These are phyloP conservation scores for Tinea pellionella DNA, from an alignment of 2,888 invertebrate genomes.

Conservation along the genomic window DNA sequence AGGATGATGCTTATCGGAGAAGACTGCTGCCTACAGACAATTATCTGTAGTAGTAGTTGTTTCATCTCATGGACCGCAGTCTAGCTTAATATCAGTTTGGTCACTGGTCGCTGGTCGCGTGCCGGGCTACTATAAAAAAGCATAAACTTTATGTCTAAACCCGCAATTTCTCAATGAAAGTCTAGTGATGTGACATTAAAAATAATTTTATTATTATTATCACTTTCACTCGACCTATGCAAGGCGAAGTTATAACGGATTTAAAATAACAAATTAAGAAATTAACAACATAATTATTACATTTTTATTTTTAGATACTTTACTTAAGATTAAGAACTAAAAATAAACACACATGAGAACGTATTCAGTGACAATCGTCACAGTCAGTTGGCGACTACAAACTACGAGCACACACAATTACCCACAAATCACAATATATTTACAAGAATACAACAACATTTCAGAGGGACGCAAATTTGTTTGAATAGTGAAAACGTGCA, in stretches of 20 bases:
- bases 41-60: too few relatives aligned
- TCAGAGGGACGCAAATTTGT: slow-evolving; percentile 27
- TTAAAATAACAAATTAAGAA: slow-evolving; percentile 1
- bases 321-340: too few relatives aligned
- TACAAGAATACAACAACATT: not conserved
- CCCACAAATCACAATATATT: not conserved
- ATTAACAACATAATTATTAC: not conserved
- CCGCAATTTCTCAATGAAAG: not conserved
- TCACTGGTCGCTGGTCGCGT: too few relatives aligned
- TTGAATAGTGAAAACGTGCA: slow-evolving; percentile 48
- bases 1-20: too few relatives aligned
- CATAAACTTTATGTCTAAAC: too few relatives aligned
- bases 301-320: too few relatives aligned
- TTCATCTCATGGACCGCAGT: too few relatives aligned
- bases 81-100: too few relatives aligned
- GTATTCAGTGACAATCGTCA: not conserved
- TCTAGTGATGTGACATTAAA: not conserved
- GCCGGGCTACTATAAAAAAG: too few relatives aligned
- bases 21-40: too few relatives aligned
- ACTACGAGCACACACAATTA: slow-evolving; percentile 9
- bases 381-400: not conserved
- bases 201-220: not conserved
- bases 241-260: not conserved
- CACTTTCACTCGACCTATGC: not conserved
- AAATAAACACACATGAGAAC: not conserved